Percentiles rank a stretch among this genome's conserved stretches.
Conservation (phyloP, 2,888 invertebrate genomes). For the Fragum sueziense region DNA sequence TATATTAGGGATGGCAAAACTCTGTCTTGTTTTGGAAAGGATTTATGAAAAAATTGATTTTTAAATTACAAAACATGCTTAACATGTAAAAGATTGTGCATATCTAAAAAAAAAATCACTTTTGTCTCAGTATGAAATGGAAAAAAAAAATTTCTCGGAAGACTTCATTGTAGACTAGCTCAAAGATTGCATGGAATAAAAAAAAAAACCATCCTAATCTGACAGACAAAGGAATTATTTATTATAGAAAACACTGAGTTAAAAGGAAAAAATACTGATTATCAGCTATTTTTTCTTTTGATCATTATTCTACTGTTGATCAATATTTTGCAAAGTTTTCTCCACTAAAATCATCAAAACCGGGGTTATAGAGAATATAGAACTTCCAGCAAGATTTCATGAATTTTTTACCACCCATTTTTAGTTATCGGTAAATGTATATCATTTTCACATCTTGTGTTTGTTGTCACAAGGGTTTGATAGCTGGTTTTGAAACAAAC, state of each 20-base stretch:
- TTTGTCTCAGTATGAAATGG: background rate
- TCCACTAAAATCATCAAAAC: background rate
- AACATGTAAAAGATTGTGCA: background rate
- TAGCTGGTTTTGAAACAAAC: too few relatives aligned
- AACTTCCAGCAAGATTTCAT: too few relatives aligned
- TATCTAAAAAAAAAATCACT: background rate
- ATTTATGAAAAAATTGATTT: too few relatives aligned
- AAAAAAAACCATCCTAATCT: background rate
- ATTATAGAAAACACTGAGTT: background rate
- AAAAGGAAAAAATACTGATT: slow-evolving; percentile 2
- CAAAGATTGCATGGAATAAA: background rate
- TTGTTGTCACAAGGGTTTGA: too few relatives aligned
- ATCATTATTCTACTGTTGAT: background rate
- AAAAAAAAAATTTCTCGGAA: background rate
- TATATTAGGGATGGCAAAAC: too few relatives aligned
- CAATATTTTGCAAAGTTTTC: background rate
- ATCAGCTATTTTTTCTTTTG: slow-evolving; percentile 3
- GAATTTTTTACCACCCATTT: too few relatives aligned
- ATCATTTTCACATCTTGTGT: too few relatives aligned
- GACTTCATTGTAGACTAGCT: too few relatives aligned
- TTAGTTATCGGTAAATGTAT: too few relatives aligned
- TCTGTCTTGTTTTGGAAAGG: too few relatives aligned
- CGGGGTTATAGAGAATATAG: background rate
- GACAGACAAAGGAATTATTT: background rate
- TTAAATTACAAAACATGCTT: too few relatives aligned